Evolutionary conservation across 2,888 invertebrate species (phyloP), one percentile per base, ranked within the genome.

Genomic region (Thereva nobilitata): DNA sequence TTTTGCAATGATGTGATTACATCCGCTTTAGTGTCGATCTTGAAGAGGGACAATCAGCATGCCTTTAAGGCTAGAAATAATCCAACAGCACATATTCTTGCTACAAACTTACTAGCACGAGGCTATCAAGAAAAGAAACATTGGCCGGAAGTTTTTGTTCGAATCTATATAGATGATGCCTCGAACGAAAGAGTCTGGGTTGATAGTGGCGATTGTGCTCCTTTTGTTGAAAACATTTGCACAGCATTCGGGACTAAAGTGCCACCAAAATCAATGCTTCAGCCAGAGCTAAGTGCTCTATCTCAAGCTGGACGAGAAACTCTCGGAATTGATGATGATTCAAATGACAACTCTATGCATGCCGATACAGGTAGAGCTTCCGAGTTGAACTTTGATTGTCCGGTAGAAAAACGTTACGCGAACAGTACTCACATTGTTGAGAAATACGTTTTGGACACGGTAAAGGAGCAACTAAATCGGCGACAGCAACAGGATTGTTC

Each of bases 81-180:
- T 79, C 87, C 90, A 0, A 82, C 91, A 50, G 88, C 92, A 47
- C 90, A 93, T 72, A 89, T 94, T 38, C 80, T 95, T 52, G 90
- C 92, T 4, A 89, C 93, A 68, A 96, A 95, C 81, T 84, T 96
- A 74, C 80, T 97, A 63, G 86, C 91, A 76, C 86, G 89, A 72
- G 93, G 92, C 0, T 95, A 89, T 77, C 83, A 86, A 55, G 93
- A 95, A 47, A 90, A 90, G 72, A 87, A 86, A 70, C 88, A 89
- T 73, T 97, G 97, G 97, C 96, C 97, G 0, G 95, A 96, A 76
- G 84, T 87, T 65, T 95, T 97, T 83, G 87, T 97, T 1, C 93
- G 92, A 89, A 86, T 93, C 0, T 97, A 95, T 79, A 89, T 97
- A 68, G 97, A 98, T 76, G 97, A 98, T 83, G 93, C 96, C 0